phyloP scores from a whole-genome alignment of 2,113 vertebrate genomes.

The Cebus imitator region DNA sequence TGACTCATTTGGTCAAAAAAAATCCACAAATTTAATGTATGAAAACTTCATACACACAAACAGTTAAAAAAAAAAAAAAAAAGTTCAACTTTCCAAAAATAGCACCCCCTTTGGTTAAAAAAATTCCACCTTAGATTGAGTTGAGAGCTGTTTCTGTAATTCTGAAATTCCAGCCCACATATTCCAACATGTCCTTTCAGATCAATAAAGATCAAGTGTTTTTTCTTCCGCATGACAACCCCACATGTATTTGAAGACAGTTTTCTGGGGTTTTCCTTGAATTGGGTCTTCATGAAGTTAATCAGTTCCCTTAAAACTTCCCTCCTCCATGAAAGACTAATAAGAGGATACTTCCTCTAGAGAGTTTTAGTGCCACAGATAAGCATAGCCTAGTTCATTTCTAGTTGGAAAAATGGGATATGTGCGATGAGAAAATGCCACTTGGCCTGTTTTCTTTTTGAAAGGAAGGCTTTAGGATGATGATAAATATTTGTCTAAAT shows the following conservation, averaged over 20 bases:
- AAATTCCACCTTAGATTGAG: not conserved
- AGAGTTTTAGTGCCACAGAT: constrained; percentile 30
- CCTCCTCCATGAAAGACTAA: not conserved
- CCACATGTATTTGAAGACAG: constrained; percentile 24
- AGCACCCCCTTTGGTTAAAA: not conserved
- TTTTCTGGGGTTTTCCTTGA: not conserved
- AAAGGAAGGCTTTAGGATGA: constrained; percentile 76
- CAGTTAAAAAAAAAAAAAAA: not conserved
- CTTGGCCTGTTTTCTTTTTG: constrained; percentile 74
- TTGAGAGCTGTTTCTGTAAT: not conserved
- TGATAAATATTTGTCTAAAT: constrained; percentile 86
- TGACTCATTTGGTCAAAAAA: not conserved
- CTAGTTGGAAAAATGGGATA: constrained; percentile 61
- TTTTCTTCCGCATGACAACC: not conserved
- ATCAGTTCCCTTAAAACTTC: constrained; percentile 28
- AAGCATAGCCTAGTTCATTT: constrained; percentile 2
- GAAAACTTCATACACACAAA: not conserved
- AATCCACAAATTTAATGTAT: not conserved
- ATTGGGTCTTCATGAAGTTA: constrained; percentile 34
- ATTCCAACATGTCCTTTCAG: not conserved
- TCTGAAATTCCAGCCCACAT: not conserved
- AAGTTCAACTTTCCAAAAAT: not conserved
- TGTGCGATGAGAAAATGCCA: constrained; percentile 59
- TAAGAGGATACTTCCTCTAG: constrained; percentile 44
- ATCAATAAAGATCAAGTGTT: not conserved